Evolutionary conservation across 1,140 invertebrate species (phyloP).

Genomic region (Lordiphosa mommai): DNA sequence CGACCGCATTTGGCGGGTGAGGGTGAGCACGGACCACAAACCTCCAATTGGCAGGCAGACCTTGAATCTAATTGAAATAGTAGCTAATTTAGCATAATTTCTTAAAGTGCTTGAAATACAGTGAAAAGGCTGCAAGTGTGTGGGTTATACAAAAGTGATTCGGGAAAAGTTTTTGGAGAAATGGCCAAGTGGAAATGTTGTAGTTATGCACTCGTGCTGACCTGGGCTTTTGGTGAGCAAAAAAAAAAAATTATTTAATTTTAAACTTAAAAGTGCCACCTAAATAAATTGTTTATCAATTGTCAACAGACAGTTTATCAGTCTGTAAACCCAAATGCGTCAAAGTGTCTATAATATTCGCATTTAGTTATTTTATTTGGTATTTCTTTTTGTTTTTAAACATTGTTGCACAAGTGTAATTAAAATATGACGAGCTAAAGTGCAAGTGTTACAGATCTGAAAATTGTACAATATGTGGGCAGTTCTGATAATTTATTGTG

Average conservation of each 20-base stretch:
- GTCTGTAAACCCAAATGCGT: too few relatives aligned
- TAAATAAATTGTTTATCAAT: too few relatives aligned
- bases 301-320: too few relatives aligned
- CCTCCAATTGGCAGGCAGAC: slow-evolving; percentile 5
- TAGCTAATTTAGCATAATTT: slow-evolving; percentile 20
- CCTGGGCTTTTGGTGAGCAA: slow-evolving; percentile 36
- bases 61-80: slow-evolving; percentile 7
- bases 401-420: too few relatives aligned
- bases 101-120: slow-evolving; percentile 15
- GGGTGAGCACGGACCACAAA: slow-evolving; percentile 23
- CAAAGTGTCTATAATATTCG: too few relatives aligned
- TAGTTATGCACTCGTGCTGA: neutral
- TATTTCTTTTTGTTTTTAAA: too few relatives aligned
- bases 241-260: slow-evolving; percentile 8
- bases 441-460: too few relatives aligned
- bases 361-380: too few relatives aligned
- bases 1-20: slow-evolving; percentile 62
- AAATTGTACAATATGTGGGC: too few relatives aligned
- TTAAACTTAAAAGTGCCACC: neutral
- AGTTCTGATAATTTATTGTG: too few relatives aligned
- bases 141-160: slow-evolving; percentile 18
- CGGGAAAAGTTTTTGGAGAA: neutral
- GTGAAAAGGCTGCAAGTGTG: slow-evolving; percentile 19
- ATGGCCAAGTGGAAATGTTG: slow-evolving; percentile 14
- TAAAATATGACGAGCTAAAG: too few relatives aligned